These are phyloP conservation scores for Drosophila orena DNA, from an alignment of 1,140 invertebrate species.

Conservation along the genomic window DNA sequence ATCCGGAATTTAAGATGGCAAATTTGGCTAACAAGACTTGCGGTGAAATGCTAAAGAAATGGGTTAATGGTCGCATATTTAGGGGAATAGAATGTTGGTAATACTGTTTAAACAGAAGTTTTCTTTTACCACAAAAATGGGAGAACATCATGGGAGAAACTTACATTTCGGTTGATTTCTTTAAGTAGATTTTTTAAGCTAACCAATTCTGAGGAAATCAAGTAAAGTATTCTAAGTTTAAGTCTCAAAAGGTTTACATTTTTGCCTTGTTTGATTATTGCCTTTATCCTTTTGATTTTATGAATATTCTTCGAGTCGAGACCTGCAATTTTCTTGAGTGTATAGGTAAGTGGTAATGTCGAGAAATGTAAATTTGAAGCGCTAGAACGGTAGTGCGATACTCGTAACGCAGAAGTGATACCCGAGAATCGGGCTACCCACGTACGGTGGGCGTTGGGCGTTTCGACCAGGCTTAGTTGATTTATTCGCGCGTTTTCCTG, in stretches of 20 bases:
- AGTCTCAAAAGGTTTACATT: too few species aligned
- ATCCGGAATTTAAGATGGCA: constrained; percentile 1
- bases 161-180: not conserved
- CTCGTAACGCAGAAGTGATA: constrained; percentile 23
- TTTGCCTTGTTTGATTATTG: too few species aligned
- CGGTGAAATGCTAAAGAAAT: not conserved
- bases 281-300: too few species aligned
- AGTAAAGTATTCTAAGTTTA: too few species aligned
- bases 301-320: too few species aligned
- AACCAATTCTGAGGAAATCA: not conserved
- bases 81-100: constrained; percentile 1
- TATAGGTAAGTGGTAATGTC: constrained; percentile 4
- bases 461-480: constrained; percentile 59
- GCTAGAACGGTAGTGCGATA: constrained; percentile 27
- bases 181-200: not conserved
- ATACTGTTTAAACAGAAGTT: not conserved
- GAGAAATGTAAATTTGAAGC: constrained; percentile 25
- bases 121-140: not conserved
- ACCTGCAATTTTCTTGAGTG: not conserved
- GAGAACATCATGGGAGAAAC: too few species aligned
- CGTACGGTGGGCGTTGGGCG: constrained; percentile 27
- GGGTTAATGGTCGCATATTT: constrained; percentile 1
- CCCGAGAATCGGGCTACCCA: constrained; percentile 35
- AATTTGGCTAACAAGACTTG: not conserved
- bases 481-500: constrained; percentile 75